Evolutionary conservation across 1,140 invertebrate genomes (phyloP), one percentile per base, ranked within the genome.

Genomic region (Tetragnatha versicolor): DNA sequence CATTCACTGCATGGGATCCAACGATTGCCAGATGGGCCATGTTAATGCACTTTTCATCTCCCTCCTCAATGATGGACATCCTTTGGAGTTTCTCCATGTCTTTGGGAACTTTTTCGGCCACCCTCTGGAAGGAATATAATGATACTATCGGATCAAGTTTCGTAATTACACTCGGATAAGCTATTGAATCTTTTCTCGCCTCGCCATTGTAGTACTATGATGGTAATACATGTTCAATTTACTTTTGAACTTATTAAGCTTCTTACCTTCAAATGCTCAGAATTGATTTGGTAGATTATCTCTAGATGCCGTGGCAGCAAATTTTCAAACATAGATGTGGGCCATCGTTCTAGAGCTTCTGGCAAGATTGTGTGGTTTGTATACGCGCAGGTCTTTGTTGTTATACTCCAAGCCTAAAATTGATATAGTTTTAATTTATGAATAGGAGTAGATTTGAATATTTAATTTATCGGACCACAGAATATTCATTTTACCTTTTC

Each of bases 361-460:
- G 98, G 98, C 58, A 99, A 88, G 33, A 99, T 95, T 0, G 98
- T 99, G 87, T 99, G 98, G 86, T 99, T 99, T 42, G 98, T 99
- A 87, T 99, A 99, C 25, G 94, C 96, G 84, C 95, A 99, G 7
- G 95, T 94, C 81, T 90, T 90, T 0, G 89, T 89, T 0, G 93
- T 95, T 22, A 99, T 91, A 5, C 95, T 90, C 96, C 96, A 99
- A 20, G 98, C 98, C 88, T 73, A n/a, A 2, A 47, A 47, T 58
- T 51, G 3, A 9, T n/a, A n/a, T n/a, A n/a, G n/a, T n/a, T n/a
- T n/a, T n/a, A n/a, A n/a, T n/a, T n/a, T n/a, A n/a, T n/a, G n/a
- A n/a, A n/a, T n/a, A n/a, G n/a, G n/a, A n/a, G n/a, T n/a, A n/a
- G n/a, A n/a, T n/a, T n/a, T n/a, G n/a, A n/a, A n/a, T n/a, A n/a